A percentile compares a stretch with the other conserved stretches of the same genome.
Evolutionary conservation across 2,888 invertebrate genomes (phyloP).

Genomic region (Teleiodes luculella): DNA sequence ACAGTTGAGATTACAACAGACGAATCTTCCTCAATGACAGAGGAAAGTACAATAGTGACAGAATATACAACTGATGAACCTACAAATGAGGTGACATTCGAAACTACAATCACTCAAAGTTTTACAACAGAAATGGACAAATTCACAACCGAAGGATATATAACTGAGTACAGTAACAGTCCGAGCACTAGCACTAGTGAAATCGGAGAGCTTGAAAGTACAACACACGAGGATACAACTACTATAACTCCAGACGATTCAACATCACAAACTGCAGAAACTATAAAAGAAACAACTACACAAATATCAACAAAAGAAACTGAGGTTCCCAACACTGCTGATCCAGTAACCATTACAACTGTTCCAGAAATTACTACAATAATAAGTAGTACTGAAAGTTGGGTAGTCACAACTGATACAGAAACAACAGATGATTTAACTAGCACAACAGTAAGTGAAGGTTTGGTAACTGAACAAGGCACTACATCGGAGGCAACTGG

Average conservation of each 20-base stretch:
- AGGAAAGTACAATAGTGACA: no score
- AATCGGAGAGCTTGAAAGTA: not conserved
- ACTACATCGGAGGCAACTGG: not conserved
- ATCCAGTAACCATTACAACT: not conserved
- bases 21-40: no score
- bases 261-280: not conserved
- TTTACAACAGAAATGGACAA: no score
- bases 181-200: not conserved
- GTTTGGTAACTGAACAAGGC: no score
- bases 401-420: no score
- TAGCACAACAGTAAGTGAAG: no score
- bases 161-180: not conserved
- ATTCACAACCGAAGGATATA: no score
- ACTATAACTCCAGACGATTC: no score
- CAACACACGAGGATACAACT: not conserved
- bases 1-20: not conserved
- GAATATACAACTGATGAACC: no score
- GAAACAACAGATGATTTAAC: no score
- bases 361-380: not conserved
- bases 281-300: not conserved
- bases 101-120: no score
- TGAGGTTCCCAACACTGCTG: constrained; percentile 5
- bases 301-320: not conserved
- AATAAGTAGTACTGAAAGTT: not conserved
- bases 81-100: no score